Conservation (phyloP, 2,797 vertebrate species). For the Remorina albescens region DNA sequence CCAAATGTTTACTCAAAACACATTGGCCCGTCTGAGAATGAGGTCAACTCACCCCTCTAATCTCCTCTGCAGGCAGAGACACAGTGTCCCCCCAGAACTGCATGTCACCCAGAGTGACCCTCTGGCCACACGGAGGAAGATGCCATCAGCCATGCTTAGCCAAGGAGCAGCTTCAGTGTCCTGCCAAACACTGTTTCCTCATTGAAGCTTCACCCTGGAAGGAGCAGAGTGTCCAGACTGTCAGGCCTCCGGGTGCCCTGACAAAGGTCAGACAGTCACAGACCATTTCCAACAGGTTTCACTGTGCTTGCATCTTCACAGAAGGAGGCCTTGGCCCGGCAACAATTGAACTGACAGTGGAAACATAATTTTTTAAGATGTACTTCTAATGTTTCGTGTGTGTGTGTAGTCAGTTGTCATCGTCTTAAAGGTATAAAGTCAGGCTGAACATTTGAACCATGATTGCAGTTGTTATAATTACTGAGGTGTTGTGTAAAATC, state of each 20-base stretch:
- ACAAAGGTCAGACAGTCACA: constrained; percentile 42
- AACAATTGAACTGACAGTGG: not conserved
- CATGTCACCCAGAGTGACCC: constrained; percentile 77
- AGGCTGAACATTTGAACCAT: not conserved
- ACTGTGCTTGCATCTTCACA: constrained; percentile 13
- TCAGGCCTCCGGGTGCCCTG: constrained; percentile 27
- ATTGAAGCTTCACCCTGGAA: constrained; percentile 35
- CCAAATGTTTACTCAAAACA: constrained; percentile 82
- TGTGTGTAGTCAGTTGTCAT: not conserved
- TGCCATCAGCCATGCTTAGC: constrained; percentile 68
- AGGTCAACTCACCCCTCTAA: constrained; percentile 73
- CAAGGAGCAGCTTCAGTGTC: constrained; percentile 44
- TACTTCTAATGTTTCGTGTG: not conserved
- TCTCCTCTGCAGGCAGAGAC: constrained; percentile 71
- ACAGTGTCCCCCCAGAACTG: constrained; percentile 66
- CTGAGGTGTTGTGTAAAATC: not conserved
- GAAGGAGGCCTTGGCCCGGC: not conserved
- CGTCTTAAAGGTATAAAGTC: not conserved
- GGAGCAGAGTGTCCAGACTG: constrained; percentile 39
- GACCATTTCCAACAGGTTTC: constrained; percentile 8
- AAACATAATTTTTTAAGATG: not conserved
- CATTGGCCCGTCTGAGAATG: constrained; percentile 71
- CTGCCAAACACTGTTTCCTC: constrained; percentile 55
- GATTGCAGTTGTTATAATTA: too few species aligned
- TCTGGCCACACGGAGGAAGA: constrained; percentile 69